Conservation (phyloP, 2,888 invertebrate genomes). For the Diploptera punctata region DNA sequence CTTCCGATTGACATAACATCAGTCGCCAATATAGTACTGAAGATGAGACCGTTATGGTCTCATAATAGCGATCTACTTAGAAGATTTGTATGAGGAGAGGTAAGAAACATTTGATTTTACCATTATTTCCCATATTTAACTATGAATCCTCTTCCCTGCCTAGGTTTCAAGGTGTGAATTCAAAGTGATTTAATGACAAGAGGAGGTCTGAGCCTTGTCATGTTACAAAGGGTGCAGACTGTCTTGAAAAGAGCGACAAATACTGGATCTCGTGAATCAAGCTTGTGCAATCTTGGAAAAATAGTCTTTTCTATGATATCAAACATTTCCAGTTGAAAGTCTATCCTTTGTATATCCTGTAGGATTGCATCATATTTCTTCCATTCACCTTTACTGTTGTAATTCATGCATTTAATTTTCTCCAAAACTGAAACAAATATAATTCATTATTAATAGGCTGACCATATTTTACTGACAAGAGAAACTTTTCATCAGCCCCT, state of each 20-base stretch:
- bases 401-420: slow-evolving; percentile 16
- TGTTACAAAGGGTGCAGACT: slow-evolving; percentile 1
- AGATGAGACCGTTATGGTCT: too few relatives aligned
- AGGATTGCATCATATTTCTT: slow-evolving; percentile 16
- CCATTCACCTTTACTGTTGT: slow-evolving; percentile 23
- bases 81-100: too few relatives aligned
- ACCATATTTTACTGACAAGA: too few relatives aligned
- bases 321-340: slow-evolving; percentile 24
- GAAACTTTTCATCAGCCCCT: too few relatives aligned
- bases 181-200: slow-evolving; percentile 2
- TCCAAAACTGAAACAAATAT: slow-evolving; percentile 11
- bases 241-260: slow-evolving; percentile 19
- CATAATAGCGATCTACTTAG: too few relatives aligned
- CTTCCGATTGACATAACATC: too few relatives aligned
- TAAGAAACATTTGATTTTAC: too few relatives aligned
- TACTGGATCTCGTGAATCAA: background rate
- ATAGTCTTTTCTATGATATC: slow-evolving; percentile 14
- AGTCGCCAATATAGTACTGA: too few relatives aligned
- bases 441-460: too few relatives aligned
- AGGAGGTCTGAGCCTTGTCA: slow-evolving; percentile 4
- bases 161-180: too few relatives aligned
- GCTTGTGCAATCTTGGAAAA: slow-evolving; percentile 1
- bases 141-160: too few relatives aligned
- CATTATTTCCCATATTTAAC: too few relatives aligned
- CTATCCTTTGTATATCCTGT: slow-evolving; percentile 30